phyloP scores from a whole-genome alignment of 2,888 invertebrate species.

The Synergus japonicus region DNA sequence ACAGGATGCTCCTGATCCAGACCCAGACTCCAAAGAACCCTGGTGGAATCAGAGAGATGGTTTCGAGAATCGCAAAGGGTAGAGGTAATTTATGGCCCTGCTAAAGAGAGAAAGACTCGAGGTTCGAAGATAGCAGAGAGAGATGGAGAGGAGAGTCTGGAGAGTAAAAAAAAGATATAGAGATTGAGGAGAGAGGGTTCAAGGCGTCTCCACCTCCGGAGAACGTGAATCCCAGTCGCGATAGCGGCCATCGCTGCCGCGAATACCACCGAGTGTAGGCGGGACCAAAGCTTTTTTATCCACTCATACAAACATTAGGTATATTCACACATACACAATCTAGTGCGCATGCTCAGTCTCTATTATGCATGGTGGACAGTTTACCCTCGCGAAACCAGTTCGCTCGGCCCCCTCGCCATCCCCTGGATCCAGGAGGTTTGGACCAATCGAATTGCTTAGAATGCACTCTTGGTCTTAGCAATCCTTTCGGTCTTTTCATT shows the following conservation, averaged over 20 bases:
- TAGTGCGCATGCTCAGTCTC: slow-evolving; percentile 31
- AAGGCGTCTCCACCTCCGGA: slow-evolving; percentile 72
- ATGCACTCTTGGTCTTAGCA: slow-evolving; percentile 19
- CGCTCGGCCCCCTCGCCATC: slow-evolving; percentile 52
- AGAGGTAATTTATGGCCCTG: slow-evolving; percentile 43
- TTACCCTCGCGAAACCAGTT: slow-evolving; percentile 54
- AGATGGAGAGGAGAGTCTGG: slow-evolving; percentile 46
- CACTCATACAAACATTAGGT: slow-evolving; percentile 40
- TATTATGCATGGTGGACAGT: slow-evolving; percentile 16
- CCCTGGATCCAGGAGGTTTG: slow-evolving; percentile 49
- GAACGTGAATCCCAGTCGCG: slow-evolving; percentile 67
- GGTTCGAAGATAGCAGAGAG: slow-evolving; percentile 48
- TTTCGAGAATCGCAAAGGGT: slow-evolving; percentile 54
- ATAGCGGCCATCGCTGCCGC: slow-evolving; percentile 75
- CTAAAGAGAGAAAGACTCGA: slow-evolving; percentile 53
- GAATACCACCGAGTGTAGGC: slow-evolving; percentile 74
- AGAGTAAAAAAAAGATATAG: slow-evolving; percentile 56
- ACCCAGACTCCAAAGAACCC: slow-evolving; percentile 44
- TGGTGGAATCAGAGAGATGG: slow-evolving; percentile 52
- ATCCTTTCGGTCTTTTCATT: background rate
- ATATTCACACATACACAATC: slow-evolving; percentile 18
- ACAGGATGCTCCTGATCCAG: background rate
- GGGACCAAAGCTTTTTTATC: slow-evolving; percentile 68
- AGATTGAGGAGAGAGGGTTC: slow-evolving; percentile 35
- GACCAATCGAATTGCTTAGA: slow-evolving; percentile 46